Evolutionary conservation across 2,113 vertebrate genomes (phyloP).

Genomic region (Glaucomys volans): DNA sequence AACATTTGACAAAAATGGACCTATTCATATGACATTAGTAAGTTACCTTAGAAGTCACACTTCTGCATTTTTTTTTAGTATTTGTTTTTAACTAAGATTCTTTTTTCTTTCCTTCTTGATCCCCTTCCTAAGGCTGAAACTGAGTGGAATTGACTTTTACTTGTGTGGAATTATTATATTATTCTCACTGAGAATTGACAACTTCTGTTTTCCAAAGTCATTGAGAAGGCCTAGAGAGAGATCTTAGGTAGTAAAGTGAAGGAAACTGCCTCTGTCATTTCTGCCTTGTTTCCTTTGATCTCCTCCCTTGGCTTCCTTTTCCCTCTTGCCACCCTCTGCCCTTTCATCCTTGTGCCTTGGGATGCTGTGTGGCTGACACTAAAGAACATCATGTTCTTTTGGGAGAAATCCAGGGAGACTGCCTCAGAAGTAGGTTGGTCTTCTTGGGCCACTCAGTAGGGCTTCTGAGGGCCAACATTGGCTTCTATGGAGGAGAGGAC

Average conservation of each 20-base stretch:
- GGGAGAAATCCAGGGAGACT: background rate
- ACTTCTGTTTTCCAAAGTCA: slow-evolving; percentile 54
- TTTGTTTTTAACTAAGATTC: slow-evolving; percentile 31
- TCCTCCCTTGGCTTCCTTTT: slow-evolving; percentile 62
- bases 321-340: slow-evolving; percentile 15
- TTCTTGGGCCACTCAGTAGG: background rate
- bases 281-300: background rate
- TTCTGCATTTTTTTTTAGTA: background rate
- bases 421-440: background rate
- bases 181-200: background rate
- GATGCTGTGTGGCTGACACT: background rate
- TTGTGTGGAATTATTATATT: slow-evolving; percentile 46
- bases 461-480: background rate
- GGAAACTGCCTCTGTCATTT: background rate
- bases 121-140: background rate
- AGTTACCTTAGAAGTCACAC: background rate
- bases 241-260: background rate
- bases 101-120: background rate
- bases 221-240: background rate
- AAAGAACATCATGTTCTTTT: background rate
- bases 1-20: slow-evolving; percentile 66
- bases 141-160: slow-evolving; percentile 47
- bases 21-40: slow-evolving; percentile 49
- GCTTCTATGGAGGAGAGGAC: background rate
- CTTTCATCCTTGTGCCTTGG: slow-evolving; percentile 71